A percentile compares a stretch with the other conserved stretches of the same genome.
These are phyloP conservation scores for Neoitamus cyanurus DNA, from an alignment of 2,888 invertebrate species.

Conservation along the genomic window DNA sequence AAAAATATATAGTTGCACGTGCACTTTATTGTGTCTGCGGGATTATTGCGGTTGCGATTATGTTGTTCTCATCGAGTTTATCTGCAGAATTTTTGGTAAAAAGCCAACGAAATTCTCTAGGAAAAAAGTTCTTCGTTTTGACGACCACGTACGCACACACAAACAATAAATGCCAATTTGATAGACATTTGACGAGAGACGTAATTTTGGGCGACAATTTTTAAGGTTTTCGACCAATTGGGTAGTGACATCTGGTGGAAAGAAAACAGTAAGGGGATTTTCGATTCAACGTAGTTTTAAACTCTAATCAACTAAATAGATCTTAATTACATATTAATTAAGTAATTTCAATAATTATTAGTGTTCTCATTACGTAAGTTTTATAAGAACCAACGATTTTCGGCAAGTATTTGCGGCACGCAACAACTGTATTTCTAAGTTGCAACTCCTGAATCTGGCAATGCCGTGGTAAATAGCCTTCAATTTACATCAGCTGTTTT, in stretches of 20 bases:
- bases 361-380: too few species aligned
- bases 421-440: neutral
- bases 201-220: neutral
- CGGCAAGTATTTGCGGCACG: neutral
- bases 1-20: neutral
- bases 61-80: neutral
- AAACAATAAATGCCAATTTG: constrained; percentile 24
- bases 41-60: neutral
- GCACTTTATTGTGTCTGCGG: neutral
- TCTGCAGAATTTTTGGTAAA: constrained; percentile 21
- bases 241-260: neutral
- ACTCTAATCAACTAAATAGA: neutral
- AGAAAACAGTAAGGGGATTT: neutral
- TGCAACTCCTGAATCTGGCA: neutral
- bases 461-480: neutral
- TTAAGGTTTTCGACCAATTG: neutral
- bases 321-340: too few species aligned
- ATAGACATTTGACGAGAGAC: neutral
- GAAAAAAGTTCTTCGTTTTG: constrained; percentile 31
- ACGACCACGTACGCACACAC: constrained; percentile 43
- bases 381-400: neutral
- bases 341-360: too few species aligned
- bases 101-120: constrained; percentile 13
- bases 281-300: neutral
- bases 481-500: constrained; percentile 26